Conservation (phyloP, 2,113 vertebrate species). For the Lontra canadensis region DNA sequence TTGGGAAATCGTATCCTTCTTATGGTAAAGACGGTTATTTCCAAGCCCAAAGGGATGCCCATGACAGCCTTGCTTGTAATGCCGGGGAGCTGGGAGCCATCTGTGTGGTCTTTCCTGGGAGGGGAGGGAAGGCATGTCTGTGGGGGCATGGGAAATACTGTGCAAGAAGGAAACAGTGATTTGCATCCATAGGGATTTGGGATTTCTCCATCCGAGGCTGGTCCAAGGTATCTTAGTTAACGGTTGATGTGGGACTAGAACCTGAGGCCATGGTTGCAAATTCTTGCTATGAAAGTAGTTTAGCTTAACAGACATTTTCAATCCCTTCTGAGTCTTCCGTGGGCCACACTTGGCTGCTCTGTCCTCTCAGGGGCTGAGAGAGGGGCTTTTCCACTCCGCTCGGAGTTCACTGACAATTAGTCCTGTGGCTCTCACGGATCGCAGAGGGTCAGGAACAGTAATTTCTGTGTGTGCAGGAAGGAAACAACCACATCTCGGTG, state of each 20-base stretch:
- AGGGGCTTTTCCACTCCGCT: neutral
- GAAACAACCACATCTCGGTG: rapidly evolving
- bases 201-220: neutral
- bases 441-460: no score
- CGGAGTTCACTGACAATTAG: neutral
- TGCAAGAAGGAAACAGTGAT: neutral
- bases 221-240: neutral
- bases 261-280: neutral
- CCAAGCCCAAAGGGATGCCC: neutral
- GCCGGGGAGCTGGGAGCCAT: neutral
- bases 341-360: neutral
- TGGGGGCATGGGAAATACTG: no score
- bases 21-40: neutral
- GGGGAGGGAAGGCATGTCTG: neutral
- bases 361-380: rapidly evolving
- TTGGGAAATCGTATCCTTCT: neutral
- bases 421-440: no score
- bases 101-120: neutral
- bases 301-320: neutral
- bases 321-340: neutral
- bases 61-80: neutral
- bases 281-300: neutral
- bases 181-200: no score
- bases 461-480: neutral
- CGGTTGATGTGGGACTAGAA: neutral